phyloP scores from a whole-genome alignment of 1,140 invertebrate genomes.

The Pectinophora gossypiella region DNA sequence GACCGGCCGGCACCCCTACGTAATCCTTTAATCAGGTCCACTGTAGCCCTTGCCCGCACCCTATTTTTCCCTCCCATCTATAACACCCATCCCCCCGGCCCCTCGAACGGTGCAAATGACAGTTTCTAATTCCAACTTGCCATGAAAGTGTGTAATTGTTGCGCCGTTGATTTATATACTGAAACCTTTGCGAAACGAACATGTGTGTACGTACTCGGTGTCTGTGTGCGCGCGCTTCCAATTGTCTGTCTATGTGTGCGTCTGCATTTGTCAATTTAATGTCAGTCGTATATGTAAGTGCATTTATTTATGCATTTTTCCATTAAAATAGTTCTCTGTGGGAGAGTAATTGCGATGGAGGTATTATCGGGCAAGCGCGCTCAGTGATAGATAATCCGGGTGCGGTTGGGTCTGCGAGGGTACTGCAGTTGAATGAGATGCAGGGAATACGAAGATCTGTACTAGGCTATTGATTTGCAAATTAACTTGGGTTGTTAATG shows the following conservation, averaged over 20 bases:
- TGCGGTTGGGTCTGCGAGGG: no score
- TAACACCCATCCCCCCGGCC: constrained; percentile 25
- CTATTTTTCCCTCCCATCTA: constrained; percentile 67
- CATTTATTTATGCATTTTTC: constrained; percentile 15
- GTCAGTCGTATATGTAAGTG: constrained; percentile 1
- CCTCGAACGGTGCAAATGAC: constrained; percentile 74
- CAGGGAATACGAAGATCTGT: no score
- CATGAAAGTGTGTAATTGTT: constrained; percentile 75
- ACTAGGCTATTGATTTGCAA: no score
- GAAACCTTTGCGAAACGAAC: constrained; percentile 41
- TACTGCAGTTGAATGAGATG: no score
- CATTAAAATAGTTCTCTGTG: constrained; percentile 6
- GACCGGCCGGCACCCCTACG: constrained; percentile 61
- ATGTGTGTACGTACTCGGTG: constrained; percentile 30
- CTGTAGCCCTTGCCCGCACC: constrained; percentile 64
- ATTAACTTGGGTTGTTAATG: no score
- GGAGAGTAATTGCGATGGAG: background rate
- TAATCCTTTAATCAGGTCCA: constrained; percentile 73
- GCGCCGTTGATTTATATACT: constrained; percentile 71
- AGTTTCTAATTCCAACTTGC: constrained; percentile 76
- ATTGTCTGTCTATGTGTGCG: constrained; percentile 33
- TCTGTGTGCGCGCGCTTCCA: constrained; percentile 22
- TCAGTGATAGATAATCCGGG: no score
- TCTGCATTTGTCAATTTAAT: constrained; percentile 40
- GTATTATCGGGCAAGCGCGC: no score